Evolutionary conservation across 2,797 vertebrate species (phyloP), one percentile per base, ranked within the genome.

Genomic region (Myotis findleyi): DNA sequence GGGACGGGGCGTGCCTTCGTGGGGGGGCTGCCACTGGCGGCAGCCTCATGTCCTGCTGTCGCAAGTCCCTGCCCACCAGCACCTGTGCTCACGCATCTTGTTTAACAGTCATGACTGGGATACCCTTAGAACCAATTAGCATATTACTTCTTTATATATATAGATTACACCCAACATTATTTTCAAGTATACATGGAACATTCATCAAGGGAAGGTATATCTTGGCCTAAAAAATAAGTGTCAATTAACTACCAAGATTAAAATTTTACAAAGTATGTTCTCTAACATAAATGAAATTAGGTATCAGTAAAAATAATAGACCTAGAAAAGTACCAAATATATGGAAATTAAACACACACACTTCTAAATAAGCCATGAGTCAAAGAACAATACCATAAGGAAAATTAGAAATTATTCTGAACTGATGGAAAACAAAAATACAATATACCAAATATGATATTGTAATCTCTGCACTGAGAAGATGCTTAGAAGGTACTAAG

Each of bases 341-440:
- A 71, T 89, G 62, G 18, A 77, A 91, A 79, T 41, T 87, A 91
- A 95, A 95, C 27, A 87, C 7, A 87, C 9, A 88, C 0, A 77
- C 16, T 79, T 80, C 73, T 41, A 93, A 85, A 80, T 73, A 93
- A 73, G 14, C 27, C 55, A 80, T 17, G 23, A 12, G 38, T 64
- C n/a, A 86, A 86, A 81, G 23, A 81, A 84, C 2, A 20, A 83
- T 47, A 83, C 25, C 18, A 69, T 66, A 79, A 77, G 25, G 44
- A n/a, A 84, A 92, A 79, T 69, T 21, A 72, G 47, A 91, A 69
- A 93, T 91, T 82, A 87, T 21, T 93, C 49, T 92, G 1, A 93
- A 87, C 36, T 76, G 14, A 82, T 25, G 21, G 25, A 89, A 92
- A 94, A 68, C 5, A 92, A 89, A 76, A 59, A 79, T 49, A 86